Base-by-base conservation (phyloP, 2,113 vertebrate genomes). In the Panthera tigris region DNA sequence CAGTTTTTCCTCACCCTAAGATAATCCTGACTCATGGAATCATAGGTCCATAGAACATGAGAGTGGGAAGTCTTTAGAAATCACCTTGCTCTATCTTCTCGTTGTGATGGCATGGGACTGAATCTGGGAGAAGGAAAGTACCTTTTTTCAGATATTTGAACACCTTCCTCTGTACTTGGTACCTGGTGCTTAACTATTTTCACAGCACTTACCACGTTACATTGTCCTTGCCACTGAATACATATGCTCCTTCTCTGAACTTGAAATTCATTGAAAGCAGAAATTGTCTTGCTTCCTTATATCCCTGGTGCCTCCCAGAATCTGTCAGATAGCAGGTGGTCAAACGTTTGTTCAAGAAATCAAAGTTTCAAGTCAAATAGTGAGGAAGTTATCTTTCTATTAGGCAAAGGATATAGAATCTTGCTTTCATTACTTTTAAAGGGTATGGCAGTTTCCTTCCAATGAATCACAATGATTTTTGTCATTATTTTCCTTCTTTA, bases 221-320 rank as follows among this genome's bases (percentile, higher is more conserved):
- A 84, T 78, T 89, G 71, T 89, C 78, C 95, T 85, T 89, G 89
- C 25, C 66, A 95, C 78, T 96, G 85, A 91, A 91, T 68, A 95
- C 45, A 95, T 93, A 69, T 73, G 91, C 52, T 97, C 80, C 78
- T 95, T 71, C 16, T 96, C 50, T 92, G 82, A 94, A 93, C 66
- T 36, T 94, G 81, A 97, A 97, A 94, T 89, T 94, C 93, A 94
- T 65, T 94, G 85, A 93, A 97, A 95, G 88, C 14, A 93, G 52
- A 96, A 97, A 85, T 10, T 79, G 7, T 55, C 79, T 92, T 66
- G 10, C 61, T 96, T 85, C 48, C 48, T 92, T 93, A 84, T 89
- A 79, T 95, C 55, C 33, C 39, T 41, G 3, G 25, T 96, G 66
- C 71, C 87, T 89, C 95, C 48, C n/a, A 78, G 57, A 96, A 52